Conservation (phyloP, 2,888 invertebrate species). For the Cryptus viduatorius region DNA sequence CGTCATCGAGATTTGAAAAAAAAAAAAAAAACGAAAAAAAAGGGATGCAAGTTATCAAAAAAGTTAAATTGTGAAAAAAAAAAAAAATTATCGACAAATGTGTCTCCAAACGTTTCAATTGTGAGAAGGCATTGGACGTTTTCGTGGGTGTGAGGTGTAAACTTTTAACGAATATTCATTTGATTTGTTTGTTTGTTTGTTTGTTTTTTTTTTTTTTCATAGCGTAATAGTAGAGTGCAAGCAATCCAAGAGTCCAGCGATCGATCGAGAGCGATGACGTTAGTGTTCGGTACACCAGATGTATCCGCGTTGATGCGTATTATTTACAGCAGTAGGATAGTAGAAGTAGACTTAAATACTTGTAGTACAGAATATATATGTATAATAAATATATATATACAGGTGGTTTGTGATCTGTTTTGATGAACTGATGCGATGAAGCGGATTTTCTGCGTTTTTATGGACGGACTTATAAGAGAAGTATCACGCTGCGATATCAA, state of each 20-base stretch:
- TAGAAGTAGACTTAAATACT: constrained; percentile 73
- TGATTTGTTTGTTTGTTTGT: constrained; percentile 31
- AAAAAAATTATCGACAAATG: neutral
- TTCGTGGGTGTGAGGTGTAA: constrained; percentile 27
- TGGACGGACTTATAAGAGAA: constrained; percentile 44
- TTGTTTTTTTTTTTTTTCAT: constrained; percentile 47
- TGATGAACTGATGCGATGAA: constrained; percentile 83
- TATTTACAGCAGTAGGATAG: constrained; percentile 84
- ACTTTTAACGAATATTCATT: constrained; percentile 32
- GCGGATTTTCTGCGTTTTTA: constrained; percentile 70
- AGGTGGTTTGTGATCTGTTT: constrained; percentile 80
- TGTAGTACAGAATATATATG: constrained; percentile 70
- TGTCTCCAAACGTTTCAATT: constrained; percentile 43
- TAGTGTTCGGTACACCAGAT: constrained; percentile 84
- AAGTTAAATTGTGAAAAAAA: neutral
- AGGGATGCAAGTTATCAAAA: neutral
- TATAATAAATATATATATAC: constrained; percentile 76
- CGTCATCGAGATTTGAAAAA: neutral
- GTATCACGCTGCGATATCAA: constrained; percentile 35
- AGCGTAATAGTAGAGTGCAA: constrained; percentile 82
- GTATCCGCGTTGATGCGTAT: constrained; percentile 83
- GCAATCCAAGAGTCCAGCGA: constrained; percentile 84
- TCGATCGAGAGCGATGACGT: constrained; percentile 84
- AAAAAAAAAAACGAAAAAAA: neutral
- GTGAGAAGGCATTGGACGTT: constrained; percentile 23